These are phyloP conservation scores for Lochmaea capreae DNA, from an alignment of 2,888 invertebrate species.

Conservation along the genomic window DNA sequence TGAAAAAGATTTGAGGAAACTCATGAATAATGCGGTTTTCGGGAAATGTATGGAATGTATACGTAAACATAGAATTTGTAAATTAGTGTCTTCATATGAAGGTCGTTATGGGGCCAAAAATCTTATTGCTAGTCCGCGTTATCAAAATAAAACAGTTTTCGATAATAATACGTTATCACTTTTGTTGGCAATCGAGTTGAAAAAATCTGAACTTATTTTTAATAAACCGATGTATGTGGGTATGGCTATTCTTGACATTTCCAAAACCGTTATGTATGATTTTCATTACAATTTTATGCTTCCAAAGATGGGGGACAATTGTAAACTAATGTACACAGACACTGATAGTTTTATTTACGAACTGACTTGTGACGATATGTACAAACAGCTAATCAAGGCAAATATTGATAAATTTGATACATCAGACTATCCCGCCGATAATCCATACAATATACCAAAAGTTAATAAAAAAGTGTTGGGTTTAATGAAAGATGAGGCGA, in stretches of 20 bases:
- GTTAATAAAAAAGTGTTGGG: neutral
- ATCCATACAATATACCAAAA: neutral
- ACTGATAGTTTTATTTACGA: neutral
- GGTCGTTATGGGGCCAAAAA: neutral
- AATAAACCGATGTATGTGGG: neutral
- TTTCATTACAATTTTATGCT: slow-evolving; percentile 1
- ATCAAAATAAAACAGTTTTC: too few species aligned
- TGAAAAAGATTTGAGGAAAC: neutral
- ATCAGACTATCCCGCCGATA: neutral
- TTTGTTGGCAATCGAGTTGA: neutral
- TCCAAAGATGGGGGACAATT: neutral
- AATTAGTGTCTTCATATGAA: neutral
- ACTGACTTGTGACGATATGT: too few species aligned
- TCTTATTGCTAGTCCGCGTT: neutral
- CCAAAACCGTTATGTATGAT: neutral
- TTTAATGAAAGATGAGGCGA: neutral
- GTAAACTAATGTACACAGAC: neutral
- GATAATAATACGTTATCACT: too few species aligned
- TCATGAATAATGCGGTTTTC: neutral
- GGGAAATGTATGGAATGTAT: neutral
- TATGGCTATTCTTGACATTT: neutral
- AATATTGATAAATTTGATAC: neutral
- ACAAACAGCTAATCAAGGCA: too few species aligned
- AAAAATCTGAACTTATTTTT: neutral
- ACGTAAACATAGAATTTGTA: neutral